These are phyloP conservation scores for Dryoscopus gambensis DNA, from an alignment of 2,113 vertebrate species.

Conservation along the genomic window DNA sequence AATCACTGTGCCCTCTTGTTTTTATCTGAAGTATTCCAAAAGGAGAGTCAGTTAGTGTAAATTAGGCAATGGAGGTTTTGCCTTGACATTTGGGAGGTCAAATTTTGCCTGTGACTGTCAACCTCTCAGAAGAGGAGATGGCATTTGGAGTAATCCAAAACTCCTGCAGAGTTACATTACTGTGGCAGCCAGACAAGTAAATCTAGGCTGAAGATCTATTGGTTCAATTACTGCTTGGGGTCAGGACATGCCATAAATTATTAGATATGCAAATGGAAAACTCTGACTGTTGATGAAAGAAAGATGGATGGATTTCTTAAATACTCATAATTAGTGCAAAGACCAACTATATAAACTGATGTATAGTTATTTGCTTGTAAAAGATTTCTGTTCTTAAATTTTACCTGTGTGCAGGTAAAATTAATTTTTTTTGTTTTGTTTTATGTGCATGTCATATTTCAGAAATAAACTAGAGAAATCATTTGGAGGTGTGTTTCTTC, in stretches of 20 bases:
- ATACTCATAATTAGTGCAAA: slow-evolving; percentile 29
- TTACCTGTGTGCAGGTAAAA: background rate
- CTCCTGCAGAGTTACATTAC: slow-evolving; percentile 58
- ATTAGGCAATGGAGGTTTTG: background rate
- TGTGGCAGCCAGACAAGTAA: slow-evolving; percentile 42
- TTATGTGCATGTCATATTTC: background rate
- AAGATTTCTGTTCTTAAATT: background rate
- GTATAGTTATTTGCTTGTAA: background rate
- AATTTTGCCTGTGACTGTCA: slow-evolving; percentile 29
- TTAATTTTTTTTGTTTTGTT: background rate
- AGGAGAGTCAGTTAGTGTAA: background rate
- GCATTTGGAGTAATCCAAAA: slow-evolving; percentile 61
- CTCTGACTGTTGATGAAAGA: slow-evolving; percentile 43
- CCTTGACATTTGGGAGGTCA: slow-evolving; percentile 48
- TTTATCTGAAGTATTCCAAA: background rate
- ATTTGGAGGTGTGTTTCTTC: background rate
- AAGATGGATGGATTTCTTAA: slow-evolving; percentile 53
- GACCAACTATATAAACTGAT: background rate
- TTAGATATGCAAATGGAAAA: slow-evolving; percentile 60
- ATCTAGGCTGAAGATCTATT: slow-evolving; percentile 57
- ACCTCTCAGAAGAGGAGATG: slow-evolving; percentile 17
- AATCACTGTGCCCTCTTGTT: background rate
- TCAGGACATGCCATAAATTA: slow-evolving; percentile 59
- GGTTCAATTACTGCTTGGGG: slow-evolving; percentile 55
- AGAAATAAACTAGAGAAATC: background rate